Conservation (phyloP, 2,113 vertebrate species). For the Hemiprocne comata region DNA sequence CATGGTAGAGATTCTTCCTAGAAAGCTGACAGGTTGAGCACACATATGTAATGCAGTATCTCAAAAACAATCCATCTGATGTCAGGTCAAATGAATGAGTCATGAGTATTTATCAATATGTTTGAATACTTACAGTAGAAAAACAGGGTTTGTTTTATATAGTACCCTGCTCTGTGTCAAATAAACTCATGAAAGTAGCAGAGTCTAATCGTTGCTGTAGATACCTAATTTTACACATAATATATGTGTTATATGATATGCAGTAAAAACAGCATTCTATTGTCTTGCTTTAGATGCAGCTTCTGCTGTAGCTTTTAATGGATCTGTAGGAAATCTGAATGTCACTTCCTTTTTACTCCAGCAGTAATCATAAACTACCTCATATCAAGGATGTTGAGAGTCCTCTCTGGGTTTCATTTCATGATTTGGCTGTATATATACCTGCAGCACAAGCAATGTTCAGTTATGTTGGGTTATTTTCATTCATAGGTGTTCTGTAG, state of each 20-base stretch:
- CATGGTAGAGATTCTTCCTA: not conserved
- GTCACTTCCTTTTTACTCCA: slow-evolving; percentile 56
- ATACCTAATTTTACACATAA: not conserved
- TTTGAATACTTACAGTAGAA: slow-evolving; percentile 10
- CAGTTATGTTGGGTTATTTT: slow-evolving; percentile 73
- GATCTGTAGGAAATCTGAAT: slow-evolving; percentile 30
- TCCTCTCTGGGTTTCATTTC: slow-evolving; percentile 63
- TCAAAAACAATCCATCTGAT: slow-evolving; percentile 13
- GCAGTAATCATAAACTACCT: slow-evolving; percentile 42
- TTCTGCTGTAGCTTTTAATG: not conserved
- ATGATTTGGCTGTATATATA: slow-evolving; percentile 57
- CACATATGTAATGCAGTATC: not conserved
- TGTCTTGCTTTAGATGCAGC: not conserved
- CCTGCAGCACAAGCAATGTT: slow-evolving; percentile 44
- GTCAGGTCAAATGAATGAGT: not conserved
- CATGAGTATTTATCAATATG: slow-evolving; percentile 7
- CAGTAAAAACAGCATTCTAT: not conserved
- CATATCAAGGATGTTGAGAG: slow-evolving; percentile 49
- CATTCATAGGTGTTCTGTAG: slow-evolving; percentile 68
- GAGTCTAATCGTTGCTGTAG: not conserved
- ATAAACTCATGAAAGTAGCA: not conserved
- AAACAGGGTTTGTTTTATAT: not conserved
- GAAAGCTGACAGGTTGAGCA: not conserved
- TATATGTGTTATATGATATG: not conserved
- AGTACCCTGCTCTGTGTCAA: not conserved